Base-by-base conservation (phyloP, 2,113 vertebrate species). In the Cyanistes caeruleus region DNA sequence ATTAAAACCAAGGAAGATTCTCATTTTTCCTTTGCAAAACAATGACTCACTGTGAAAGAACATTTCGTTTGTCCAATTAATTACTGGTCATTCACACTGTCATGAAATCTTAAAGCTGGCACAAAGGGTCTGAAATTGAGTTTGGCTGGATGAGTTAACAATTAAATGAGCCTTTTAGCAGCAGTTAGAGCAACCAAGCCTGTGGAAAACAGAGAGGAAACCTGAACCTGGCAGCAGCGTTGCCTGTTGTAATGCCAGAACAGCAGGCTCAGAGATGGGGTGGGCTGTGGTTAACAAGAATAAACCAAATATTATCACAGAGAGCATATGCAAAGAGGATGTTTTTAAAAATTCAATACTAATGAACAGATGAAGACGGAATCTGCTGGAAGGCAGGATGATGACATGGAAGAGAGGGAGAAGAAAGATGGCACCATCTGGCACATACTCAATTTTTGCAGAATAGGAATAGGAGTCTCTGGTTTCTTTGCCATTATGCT, bases 301-400 rank as follows among this genome's bases (percentile, higher is more conserved):
- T 77, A 30, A 86, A 35, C 65, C n/a, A 80, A 88, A 69, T 76
- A 44, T 55, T 65, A 51, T 18, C 55, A 88, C 37, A 74, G 39
- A 58, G 18, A 74, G 52, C 59, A 87, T 58, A 80, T 59, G 59
- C 48, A 84, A 91, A 87, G 28, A 86, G 51, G 15, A 55, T 78
- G 30, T 35, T 91, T 56, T 82, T 55, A 51, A 67, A 75, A 91
- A 77, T 46, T 53, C 28, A 74, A 3, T 49, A 80, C 28, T 90
- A 96, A 73, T 41, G 86, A 94, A 70, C 21, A 78, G 64, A 74
- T 93, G n/a, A 94, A 91, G 59, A 74, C 48, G 43, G 39, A 35
- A 22, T 65, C 9, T 80, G 41, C 67, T 84, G 68, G 53, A 90
- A n/a, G 35, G 41, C 44, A 87, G 60, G 39, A 69, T 28, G 21